Evolutionary conservation across 2,888 invertebrate species (phyloP).

Genomic region (Horisme vitalbata): DNA sequence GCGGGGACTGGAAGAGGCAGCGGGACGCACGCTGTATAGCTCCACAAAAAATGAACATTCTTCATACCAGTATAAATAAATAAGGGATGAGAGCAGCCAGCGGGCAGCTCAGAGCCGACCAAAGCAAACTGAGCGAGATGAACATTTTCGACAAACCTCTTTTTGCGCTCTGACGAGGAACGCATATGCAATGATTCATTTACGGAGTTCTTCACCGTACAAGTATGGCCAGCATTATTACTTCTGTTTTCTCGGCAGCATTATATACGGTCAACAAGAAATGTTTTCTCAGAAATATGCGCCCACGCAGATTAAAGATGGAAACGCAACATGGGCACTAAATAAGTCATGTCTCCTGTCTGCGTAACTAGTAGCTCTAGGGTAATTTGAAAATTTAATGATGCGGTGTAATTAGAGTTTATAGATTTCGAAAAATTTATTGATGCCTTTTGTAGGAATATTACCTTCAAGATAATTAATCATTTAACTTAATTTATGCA

Average conservation of each 20-base stretch:
- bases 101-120: conserved; percentile 50
- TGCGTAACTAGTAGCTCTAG: conserved; percentile 63
- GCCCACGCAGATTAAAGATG: conserved; percentile 80
- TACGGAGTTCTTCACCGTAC: conserved; percentile 75
- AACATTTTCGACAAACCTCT: conserved; percentile 80
- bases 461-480: background rate
- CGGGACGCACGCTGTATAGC: conserved; percentile 67
- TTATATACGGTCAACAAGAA: conserved; percentile 76
- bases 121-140: conserved; percentile 64
- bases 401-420: conserved; percentile 13
- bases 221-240: conserved; percentile 78
- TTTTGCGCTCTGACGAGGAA: conserved; percentile 75
- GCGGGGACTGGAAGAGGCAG: conserved; percentile 27
- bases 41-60: conserved; percentile 72
- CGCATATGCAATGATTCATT: conserved; percentile 82
- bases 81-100: conserved; percentile 76
- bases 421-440: conserved; percentile 5
- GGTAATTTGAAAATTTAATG: conserved; percentile 58
- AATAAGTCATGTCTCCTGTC: conserved; percentile 76
- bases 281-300: conserved; percentile 80
- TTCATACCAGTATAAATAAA: conserved; percentile 80
- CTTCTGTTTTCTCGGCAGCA: conserved; percentile 79
- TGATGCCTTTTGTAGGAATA: background rate
- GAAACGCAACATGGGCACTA: conserved; percentile 77
- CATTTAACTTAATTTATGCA: background rate